Evolutionary conservation across 2,888 invertebrate genomes (phyloP).

Genomic region (Parapristionchus giblindavisi): DNA sequence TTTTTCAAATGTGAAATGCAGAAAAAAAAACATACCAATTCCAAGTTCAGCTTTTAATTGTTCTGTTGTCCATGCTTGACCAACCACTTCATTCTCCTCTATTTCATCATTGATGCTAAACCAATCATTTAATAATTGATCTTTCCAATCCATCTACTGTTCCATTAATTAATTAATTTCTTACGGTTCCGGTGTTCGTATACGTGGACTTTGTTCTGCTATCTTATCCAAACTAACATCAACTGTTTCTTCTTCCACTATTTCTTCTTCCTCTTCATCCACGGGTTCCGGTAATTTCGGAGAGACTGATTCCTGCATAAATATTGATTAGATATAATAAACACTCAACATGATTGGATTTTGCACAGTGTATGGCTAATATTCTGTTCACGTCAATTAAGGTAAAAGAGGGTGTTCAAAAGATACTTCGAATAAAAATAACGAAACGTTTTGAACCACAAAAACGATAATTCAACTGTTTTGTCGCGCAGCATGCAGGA

Average conservation of each 20-base stretch:
- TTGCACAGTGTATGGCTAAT: background rate
- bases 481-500: too few relatives aligned
- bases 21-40: constrained; percentile 42
- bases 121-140: background rate
- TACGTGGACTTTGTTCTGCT: background rate
- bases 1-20: background rate
- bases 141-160: background rate
- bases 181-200: constrained; percentile 13
- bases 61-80: constrained; percentile 53
- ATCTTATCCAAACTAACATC: background rate
- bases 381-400: background rate
- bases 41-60: constrained; percentile 63
- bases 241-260: background rate
- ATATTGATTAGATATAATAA: background rate
- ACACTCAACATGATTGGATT: too few relatives aligned
- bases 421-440: background rate
- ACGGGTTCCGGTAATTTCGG: background rate
- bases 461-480: too few relatives aligned
- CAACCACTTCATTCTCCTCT: constrained; percentile 5
- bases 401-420: background rate
- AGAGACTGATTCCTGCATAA: background rate
- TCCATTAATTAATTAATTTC: background rate
- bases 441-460: too few relatives aligned
- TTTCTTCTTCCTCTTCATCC: background rate
- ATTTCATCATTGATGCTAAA: background rate